Conservation (phyloP, 1,140 invertebrate species). For the Drosophila tropicalis region DNA sequence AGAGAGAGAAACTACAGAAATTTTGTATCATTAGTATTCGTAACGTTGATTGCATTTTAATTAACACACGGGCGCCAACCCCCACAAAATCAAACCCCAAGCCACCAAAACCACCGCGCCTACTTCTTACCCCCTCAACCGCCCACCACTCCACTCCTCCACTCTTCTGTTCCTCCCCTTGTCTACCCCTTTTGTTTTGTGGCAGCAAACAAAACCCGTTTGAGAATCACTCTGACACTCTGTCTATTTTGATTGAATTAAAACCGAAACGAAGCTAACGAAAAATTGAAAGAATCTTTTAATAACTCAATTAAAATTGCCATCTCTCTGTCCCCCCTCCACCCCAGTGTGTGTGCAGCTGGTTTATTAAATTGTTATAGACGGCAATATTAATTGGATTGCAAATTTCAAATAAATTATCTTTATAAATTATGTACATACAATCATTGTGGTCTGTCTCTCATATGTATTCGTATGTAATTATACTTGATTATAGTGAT, state of each 20-base stretch:
- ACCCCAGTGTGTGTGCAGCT: background rate
- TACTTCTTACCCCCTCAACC: background rate
- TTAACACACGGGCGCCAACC: constrained; percentile 21
- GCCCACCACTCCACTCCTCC: background rate
- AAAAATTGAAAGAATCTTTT: constrained; percentile 22
- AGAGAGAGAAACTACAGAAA: constrained; percentile 2
- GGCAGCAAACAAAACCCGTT: background rate
- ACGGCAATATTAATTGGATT: constrained; percentile 16
- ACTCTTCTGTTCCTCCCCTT: no score
- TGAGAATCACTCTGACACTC: constrained; percentile 11
- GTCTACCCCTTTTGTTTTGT: background rate
- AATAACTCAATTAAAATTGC: constrained; percentile 20
- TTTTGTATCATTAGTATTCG: constrained; percentile 22
- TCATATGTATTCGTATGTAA: background rate
- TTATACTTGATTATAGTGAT: constrained; percentile 8
- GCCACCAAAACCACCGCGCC: background rate
- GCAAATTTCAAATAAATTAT: constrained; percentile 17
- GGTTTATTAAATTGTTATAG: constrained; percentile 20
- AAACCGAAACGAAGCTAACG: constrained; percentile 17
- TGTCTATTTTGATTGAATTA: constrained; percentile 23
- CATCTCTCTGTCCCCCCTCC: background rate
- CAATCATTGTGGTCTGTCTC: background rate
- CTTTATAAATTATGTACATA: constrained; percentile 9
- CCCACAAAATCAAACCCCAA: constrained; percentile 4
- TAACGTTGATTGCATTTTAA: constrained; percentile 24